Evolutionary conservation across 2,888 invertebrate genomes (phyloP), one percentile per base, ranked within the genome.

Genomic region (Epistrophe eligans): DNA sequence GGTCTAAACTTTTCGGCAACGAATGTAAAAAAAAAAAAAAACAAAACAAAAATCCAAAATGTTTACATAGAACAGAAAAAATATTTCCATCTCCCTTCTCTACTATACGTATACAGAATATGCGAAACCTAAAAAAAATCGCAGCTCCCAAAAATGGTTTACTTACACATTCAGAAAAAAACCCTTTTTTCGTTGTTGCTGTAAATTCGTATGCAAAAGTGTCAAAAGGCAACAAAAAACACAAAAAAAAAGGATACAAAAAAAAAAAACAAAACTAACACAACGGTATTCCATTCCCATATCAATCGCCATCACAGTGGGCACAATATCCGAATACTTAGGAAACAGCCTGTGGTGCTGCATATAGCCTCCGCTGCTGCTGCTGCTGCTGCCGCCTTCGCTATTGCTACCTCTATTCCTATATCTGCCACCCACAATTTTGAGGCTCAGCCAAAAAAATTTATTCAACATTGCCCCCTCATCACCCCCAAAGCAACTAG

Each of bases 271-370:
- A 48, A 87, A 87, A 87, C 87, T 87, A 87, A 87, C 79, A 87
- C 87, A 85, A 43, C 74, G 74, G 70, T 62, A 82, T 74, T 79
- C 77, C 74, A 77, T 80, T 80, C 58, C 79, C 57, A 74, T 74
- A 82, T 79, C 71, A 87, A 87, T 87, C 83, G 83, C 79, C 87
- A 79, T 83, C 79, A 83, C 58, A 83, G 79, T 79, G 87, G 87
- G 79, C 87, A 79, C 64, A 87, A 79, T 79, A 87, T 87, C 79
- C 74, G 79, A 87, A 87, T 87, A 87, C 85, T 87, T 87, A 87
- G 85, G 50, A 83, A 82, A 87, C 79, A 77, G 85, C 79, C 82
- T 83, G 79, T 57, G 66, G 71, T 83, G 82, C 74, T 83, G 82
- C 79, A 84, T 77, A 77, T 80, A 84, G 8, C 67, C 80, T 11